Evolutionary conservation across 2,797 vertebrate genomes (phyloP).

Genomic region (Smutsia temminckii): DNA sequence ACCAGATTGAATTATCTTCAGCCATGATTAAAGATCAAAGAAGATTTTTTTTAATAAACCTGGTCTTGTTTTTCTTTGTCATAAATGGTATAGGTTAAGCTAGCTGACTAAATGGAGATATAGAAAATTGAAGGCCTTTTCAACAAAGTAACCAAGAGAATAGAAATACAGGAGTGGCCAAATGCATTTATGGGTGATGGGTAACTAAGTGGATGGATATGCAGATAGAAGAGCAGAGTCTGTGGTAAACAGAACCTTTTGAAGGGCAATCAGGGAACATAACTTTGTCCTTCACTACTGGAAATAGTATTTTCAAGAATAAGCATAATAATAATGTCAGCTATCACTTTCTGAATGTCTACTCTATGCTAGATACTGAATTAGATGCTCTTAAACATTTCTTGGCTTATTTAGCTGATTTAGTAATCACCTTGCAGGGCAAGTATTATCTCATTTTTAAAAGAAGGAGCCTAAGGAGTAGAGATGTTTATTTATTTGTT

Average conservation of each 20-base stretch:
- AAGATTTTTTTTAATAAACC: slow-evolving; percentile 78
- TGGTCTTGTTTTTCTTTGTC: slow-evolving; percentile 71
- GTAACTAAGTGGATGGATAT: not conserved
- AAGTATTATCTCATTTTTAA: not conserved
- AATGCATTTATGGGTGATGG: not conserved
- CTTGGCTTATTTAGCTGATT: not conserved
- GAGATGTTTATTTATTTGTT: not conserved
- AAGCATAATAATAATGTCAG: not conserved
- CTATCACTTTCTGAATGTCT: not conserved
- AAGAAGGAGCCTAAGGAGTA: not conserved
- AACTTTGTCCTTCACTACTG: not conserved
- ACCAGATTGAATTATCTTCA: slow-evolving; percentile 75
- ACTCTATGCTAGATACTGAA: not conserved
- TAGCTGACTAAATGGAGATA: slow-evolving; percentile 65
- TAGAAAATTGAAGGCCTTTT: not conserved
- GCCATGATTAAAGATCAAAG: slow-evolving; percentile 73
- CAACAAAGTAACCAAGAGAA: not conserved
- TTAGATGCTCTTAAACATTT: not conserved
- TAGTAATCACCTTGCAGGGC: not conserved
- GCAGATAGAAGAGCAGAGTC: not conserved
- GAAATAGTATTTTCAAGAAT: not conserved
- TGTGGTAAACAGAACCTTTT: not conserved
- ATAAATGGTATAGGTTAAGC: slow-evolving; percentile 74
- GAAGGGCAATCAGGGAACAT: not conserved
- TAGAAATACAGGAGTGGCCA: not conserved